Evolutionary conservation across 2,888 invertebrate genomes (phyloP).

Genomic region (Drosophila borealis): DNA sequence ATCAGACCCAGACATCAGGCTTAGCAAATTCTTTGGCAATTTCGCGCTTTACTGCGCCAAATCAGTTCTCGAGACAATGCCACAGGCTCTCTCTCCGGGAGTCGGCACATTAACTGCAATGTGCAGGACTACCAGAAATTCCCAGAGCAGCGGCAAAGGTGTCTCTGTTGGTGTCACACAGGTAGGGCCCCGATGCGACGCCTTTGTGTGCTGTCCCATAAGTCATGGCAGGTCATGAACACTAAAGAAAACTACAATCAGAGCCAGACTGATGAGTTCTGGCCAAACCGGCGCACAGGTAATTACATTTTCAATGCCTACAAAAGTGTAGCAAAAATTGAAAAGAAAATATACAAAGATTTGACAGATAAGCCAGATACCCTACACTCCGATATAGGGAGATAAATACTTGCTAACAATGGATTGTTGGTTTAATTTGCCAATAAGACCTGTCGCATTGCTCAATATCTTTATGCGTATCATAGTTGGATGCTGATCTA

Average conservation of each 20-base stretch:
- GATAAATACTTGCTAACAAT: background rate
- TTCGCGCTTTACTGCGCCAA: conserved; percentile 17
- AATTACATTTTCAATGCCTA: conserved; percentile 58
- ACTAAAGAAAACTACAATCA: conserved; percentile 25
- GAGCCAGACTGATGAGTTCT: conserved; percentile 11
- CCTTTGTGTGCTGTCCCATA: conserved; percentile 33
- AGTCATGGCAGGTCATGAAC: conserved; percentile 35
- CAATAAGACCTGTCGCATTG: background rate
- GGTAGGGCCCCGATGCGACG: conserved; percentile 42
- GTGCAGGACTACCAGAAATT: conserved; percentile 50
- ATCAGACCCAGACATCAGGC: conserved; percentile 15
- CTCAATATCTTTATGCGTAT: too few relatives aligned
- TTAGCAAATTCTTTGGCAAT: background rate
- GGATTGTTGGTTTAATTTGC: background rate
- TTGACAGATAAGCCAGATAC: background rate
- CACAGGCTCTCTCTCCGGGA: conserved; percentile 13
- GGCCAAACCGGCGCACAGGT: conserved; percentile 22
- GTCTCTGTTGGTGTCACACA: conserved; percentile 32
- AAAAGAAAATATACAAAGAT: conserved; percentile 5
- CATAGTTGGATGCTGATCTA: background rate
- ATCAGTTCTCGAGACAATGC: conserved; percentile 14
- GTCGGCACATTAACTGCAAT: conserved; percentile 39
- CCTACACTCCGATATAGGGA: background rate
- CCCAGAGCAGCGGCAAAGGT: conserved; percentile 36
- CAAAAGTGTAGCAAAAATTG: conserved; percentile 19